These are phyloP conservation scores for Nymphicus hollandicus DNA, from an alignment of 2,113 vertebrate genomes.

Conservation along the genomic window DNA sequence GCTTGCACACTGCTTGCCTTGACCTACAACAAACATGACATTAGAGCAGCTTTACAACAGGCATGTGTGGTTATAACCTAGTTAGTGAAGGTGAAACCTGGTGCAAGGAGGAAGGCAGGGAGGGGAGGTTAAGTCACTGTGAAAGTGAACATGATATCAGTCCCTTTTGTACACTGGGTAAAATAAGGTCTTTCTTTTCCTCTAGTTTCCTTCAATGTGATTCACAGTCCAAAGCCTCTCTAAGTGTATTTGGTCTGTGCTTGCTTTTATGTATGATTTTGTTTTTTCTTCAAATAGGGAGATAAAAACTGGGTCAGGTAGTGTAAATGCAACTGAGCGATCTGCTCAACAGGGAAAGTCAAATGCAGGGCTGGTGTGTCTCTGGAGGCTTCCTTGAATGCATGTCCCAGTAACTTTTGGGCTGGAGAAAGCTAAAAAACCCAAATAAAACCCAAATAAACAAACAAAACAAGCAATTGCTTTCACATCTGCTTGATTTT, in stretches of 20 bases:
- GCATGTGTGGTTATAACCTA: background rate
- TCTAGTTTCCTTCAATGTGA: background rate
- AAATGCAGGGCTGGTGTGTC: background rate
- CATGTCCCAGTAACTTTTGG: background rate
- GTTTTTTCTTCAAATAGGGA: background rate
- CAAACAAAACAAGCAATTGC: background rate
- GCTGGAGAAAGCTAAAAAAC: background rate
- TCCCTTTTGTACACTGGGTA: background rate
- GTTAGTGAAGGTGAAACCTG: background rate
- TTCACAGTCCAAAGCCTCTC: background rate
- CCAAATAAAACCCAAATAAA: accelerated
- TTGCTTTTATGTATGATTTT: background rate
- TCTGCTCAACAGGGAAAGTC: background rate
- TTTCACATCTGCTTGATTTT: background rate
- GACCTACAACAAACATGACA: background rate
- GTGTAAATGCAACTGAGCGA: conserved; percentile 4
- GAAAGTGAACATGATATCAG: background rate
- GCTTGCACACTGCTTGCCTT: background rate
- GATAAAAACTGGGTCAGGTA: conserved; percentile 15
- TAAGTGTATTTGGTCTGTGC: background rate
- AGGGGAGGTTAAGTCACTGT: background rate
- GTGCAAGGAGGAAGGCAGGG: background rate
- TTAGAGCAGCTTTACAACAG: background rate
- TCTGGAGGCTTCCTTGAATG: background rate
- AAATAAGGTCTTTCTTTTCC: background rate